These are phyloP conservation scores for Hycleus phaleratus DNA, from an alignment of 1,140 invertebrate species.

Conservation along the genomic window DNA sequence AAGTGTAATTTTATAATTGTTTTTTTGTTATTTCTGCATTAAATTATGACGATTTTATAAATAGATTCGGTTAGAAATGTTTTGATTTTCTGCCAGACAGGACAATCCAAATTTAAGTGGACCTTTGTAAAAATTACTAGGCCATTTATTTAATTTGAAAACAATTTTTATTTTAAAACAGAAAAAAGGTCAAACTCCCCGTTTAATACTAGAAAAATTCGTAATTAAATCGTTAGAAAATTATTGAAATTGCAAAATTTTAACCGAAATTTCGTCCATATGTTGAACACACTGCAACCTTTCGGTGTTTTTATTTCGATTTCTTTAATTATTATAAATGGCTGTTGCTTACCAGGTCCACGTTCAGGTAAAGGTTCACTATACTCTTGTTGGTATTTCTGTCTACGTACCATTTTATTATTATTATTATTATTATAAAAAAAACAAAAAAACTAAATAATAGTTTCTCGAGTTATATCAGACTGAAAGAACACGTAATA, in stretches of 20 bases:
- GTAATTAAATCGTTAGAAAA: neutral
- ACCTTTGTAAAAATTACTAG: too few species aligned
- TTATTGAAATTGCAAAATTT: neutral
- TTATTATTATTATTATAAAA: neutral
- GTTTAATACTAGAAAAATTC: too few species aligned
- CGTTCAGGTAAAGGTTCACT: slow-evolving; percentile 39
- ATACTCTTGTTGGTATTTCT: slow-evolving; percentile 28
- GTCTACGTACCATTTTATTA: slow-evolving; percentile 40
- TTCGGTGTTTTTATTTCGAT: neutral
- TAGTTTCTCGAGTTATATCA: neutral
- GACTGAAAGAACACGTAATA: neutral
- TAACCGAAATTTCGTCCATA: neutral
- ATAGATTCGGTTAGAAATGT: too few species aligned
- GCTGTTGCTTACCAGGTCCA: slow-evolving; percentile 37
- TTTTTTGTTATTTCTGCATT: too few species aligned
- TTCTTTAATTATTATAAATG: slow-evolving; percentile 3
- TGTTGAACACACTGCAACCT: neutral
- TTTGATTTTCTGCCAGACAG: too few species aligned
- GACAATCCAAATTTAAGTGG: too few species aligned
- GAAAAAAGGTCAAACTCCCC: too few species aligned
- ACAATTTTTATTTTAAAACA: too few species aligned
- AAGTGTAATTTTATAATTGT: too few species aligned
- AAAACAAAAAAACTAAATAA: neutral
- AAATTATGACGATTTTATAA: too few species aligned
- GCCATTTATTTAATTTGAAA: too few species aligned